A percentile compares a stretch with the other conserved stretches of the same genome.
phyloP scores from a whole-genome alignment of 2,113 vertebrate genomes.

The Amblyopsis rosae region DNA sequence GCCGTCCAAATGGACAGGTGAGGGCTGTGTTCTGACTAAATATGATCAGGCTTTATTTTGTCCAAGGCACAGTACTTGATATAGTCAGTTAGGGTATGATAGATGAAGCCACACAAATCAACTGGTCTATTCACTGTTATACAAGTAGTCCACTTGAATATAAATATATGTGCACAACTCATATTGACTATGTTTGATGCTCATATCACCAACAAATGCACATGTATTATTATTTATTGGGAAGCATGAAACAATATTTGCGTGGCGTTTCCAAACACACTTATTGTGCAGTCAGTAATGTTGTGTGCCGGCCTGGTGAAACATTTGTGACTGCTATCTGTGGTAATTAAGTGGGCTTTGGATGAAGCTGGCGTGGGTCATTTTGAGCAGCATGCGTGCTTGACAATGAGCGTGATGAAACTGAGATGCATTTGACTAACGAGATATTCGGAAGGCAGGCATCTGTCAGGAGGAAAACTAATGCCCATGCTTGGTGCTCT shows the following conservation, averaged over 20 bases:
- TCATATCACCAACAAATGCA: no score
- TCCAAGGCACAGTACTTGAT: not conserved
- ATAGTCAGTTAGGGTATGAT: no score
- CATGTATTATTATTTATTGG: no score
- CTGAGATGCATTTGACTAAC: conserved; percentile 52
- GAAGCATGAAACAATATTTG: no score
- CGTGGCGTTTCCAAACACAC: no score
- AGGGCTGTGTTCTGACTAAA: not conserved
- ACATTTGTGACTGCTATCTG: conserved; percentile 30
- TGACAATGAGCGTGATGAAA: conserved; percentile 45
- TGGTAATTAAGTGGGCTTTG: conserved; percentile 47
- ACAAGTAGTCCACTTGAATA: no score
- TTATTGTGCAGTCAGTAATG: no score
- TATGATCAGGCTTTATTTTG: conserved; percentile 14
- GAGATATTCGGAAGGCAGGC: conserved; percentile 39
- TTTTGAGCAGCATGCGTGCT: conserved; percentile 28
- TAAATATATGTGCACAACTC: no score
- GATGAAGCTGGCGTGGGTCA: conserved; percentile 40
- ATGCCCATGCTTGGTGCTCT: conserved; percentile 20
- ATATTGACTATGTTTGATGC: no score
- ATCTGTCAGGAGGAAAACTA: conserved; percentile 49
- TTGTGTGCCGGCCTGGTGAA: conserved; percentile 4
- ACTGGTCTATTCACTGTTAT: no score
- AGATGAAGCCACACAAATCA: no score
- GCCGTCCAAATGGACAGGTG: conserved; percentile 46